Evolutionary conservation across 2,113 vertebrate genomes (phyloP), one percentile per base, ranked within the genome.

Genomic region (Sturnus vulgaris): DNA sequence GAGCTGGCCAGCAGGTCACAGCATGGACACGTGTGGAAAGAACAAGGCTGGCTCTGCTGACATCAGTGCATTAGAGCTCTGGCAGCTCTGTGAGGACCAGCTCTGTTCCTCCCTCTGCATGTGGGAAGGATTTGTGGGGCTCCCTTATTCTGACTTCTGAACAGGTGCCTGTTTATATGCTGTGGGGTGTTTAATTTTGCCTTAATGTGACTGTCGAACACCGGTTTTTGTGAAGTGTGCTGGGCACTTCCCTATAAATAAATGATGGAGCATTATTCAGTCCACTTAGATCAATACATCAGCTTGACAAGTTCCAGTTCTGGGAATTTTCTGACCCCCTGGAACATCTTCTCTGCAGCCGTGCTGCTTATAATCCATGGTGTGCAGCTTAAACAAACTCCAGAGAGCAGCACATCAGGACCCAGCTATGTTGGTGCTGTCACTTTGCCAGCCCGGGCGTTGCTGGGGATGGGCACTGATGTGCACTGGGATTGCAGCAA

Each of bases 371-470:
- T 72, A 82, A 70, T 79, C 77, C 7, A 1, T 3, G 3, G 35
- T 60, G 35, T 25, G 59, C 40, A 88, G 46, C 77, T 40, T 57
- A 24, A 77, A 83, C 37, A 73, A 88, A 63, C 46, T 65, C 50
- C 50, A 47, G 80, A 30, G 35, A 82, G 60, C 7, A 2, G 40
- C 9, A 10, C 28, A 24, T 53, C 46, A 33, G 52, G 68, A 89
- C 16, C 22, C 2, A 2, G 2, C 28, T 8, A 7, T 33, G 18
- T 15, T 42, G 33, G 64, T 4, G 12, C 57, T 80, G 63, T 72
- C 0, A 0, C 50, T 30, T 72, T 44, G 20, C 30, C 0, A 0
- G 23, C 39, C 40, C 35, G 0, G 0, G 25, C 0, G 0, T 39
- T 68, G 46, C n/a, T 56, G n/a, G 55, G 30, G 10, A 4, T 1